Evolutionary conservation across 2,888 invertebrate species (phyloP), one percentile per base, ranked within the genome.

Genomic region (Oscheius sp.): DNA sequence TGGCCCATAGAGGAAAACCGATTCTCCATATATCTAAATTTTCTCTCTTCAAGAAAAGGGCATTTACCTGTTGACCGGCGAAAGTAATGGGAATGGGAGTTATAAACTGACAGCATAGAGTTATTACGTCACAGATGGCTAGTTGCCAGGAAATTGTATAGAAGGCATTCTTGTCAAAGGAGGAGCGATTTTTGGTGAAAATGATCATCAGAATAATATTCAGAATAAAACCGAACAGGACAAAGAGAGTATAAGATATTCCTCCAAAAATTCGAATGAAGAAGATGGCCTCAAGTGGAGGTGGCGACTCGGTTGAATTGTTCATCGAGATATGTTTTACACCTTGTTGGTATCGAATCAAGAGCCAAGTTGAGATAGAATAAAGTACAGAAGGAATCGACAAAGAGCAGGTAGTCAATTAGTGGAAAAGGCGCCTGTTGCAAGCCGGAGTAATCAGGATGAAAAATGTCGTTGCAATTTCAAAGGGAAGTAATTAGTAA

Each of bases 91-190:
- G 54, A 33, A 54, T 54, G 1, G 54, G 54, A 5, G 36, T 36
- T 6, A 54, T 33, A 32, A 32, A 54, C 22, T 54, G 33, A 32
- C 32, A 33, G 6, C 9, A 8, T 8, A 33, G 54, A 9, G 54
- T 54, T 2, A 33, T 8, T n/a, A 54, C 54, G 3, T 54, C 54
- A 22, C 54, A 54, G 12, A 54, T 54, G 33, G 36, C 22, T 36
- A 54, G 20, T 24, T 54, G 54, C 54, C 54, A 54, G 33, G 54
- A 32, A 8, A 54, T 54, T 12, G 54, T 54, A 54, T 54, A 54
- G 33, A 54, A 54, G 17, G 54, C 54, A 17, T 54, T 54, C 0
- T 24, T 20, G 20, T 22, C 2, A 22, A 47, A 20, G 24, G n/a
- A 17, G 14, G 41, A 41, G 3, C 41, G 41, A 12, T 41, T 41